These are phyloP conservation scores for Tiliacea citrago DNA, from an alignment of 2,888 invertebrate species.

Conservation along the genomic window DNA sequence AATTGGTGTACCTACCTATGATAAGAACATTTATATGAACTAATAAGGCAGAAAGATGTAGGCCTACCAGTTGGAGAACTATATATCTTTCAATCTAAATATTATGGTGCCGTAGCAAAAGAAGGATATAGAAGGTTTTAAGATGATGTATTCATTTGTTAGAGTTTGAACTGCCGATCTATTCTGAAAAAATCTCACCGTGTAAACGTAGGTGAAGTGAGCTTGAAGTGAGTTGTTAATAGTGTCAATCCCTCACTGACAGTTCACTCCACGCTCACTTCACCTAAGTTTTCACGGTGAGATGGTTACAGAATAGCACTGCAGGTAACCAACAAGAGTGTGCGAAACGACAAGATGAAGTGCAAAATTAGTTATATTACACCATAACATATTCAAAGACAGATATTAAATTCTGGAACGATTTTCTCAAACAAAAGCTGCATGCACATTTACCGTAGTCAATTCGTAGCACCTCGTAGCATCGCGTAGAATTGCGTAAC, in stretches of 20 bases:
- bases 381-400: constrained; percentile 10
- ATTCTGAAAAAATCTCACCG: too few species aligned
- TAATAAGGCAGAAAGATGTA: constrained; percentile 34
- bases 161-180: constrained; percentile 22
- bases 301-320: too few species aligned
- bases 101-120: constrained; percentile 41
- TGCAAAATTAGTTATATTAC: constrained; percentile 1
- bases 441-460: constrained; percentile 27
- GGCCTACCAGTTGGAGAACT: constrained; percentile 26
- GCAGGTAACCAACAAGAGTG: too few species aligned
- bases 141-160: constrained; percentile 28
- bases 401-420: background rate
- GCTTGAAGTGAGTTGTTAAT: too few species aligned
- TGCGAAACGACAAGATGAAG: constrained; percentile 4
- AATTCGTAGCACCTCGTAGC: constrained; percentile 28
- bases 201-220: too few species aligned
- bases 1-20: constrained; percentile 53
- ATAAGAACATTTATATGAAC: constrained; percentile 41
- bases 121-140: constrained; percentile 26
- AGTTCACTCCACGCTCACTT: too few species aligned
- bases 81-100: constrained; percentile 44
- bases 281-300: too few species aligned
- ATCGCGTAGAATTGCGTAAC: constrained; percentile 20
- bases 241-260: too few species aligned
- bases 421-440: constrained; percentile 6